phyloP scores from a whole-genome alignment of 37 sponge, comb jelly and placozoan species.

The Agelas oroides region DNA sequence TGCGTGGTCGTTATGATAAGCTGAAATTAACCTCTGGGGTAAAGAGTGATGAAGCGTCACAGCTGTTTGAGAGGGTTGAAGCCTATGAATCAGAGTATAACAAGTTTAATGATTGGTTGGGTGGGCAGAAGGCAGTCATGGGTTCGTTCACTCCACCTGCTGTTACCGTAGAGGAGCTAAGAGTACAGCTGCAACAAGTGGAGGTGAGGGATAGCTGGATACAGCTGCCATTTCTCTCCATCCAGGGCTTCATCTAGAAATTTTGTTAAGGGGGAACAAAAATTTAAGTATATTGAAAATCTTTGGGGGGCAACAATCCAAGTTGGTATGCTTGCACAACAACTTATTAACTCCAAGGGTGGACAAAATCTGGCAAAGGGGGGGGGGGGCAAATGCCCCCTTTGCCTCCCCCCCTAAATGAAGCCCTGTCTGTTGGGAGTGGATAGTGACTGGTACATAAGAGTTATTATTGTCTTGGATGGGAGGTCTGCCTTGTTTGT shows the following conservation, averaged over 20 bases:
- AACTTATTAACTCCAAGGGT: too few relatives aligned
- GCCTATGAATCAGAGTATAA: constrained; percentile 44
- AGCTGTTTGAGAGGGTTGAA: constrained; percentile 32
- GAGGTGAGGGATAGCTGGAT: constrained; percentile 44
- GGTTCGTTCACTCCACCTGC: constrained; percentile 28
- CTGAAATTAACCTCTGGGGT: constrained; percentile 21
- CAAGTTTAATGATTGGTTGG: constrained; percentile 56
- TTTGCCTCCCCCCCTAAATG: too few relatives aligned
- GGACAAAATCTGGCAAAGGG: too few relatives aligned
- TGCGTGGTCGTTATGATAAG: constrained; percentile 48
- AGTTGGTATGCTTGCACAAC: too few relatives aligned
- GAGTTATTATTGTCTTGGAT: too few relatives aligned
- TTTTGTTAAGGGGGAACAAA: too few relatives aligned
- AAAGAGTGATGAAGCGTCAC: constrained; percentile 11
- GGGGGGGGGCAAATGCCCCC: too few relatives aligned
- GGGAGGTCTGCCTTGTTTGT: too few relatives aligned
- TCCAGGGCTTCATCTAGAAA: too few relatives aligned
- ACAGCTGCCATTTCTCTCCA: too few relatives aligned
- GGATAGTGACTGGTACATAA: too few relatives aligned
- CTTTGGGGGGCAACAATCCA: neutral
- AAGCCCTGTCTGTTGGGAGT: too few relatives aligned
- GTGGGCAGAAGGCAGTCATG: constrained; percentile 21
- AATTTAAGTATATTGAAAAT: neutral
- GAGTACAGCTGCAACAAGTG: constrained; percentile 51
- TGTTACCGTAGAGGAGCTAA: constrained; percentile 36